Base-by-base conservation (phyloP, 2,113 vertebrate genomes). In the Calypte anna region DNA sequence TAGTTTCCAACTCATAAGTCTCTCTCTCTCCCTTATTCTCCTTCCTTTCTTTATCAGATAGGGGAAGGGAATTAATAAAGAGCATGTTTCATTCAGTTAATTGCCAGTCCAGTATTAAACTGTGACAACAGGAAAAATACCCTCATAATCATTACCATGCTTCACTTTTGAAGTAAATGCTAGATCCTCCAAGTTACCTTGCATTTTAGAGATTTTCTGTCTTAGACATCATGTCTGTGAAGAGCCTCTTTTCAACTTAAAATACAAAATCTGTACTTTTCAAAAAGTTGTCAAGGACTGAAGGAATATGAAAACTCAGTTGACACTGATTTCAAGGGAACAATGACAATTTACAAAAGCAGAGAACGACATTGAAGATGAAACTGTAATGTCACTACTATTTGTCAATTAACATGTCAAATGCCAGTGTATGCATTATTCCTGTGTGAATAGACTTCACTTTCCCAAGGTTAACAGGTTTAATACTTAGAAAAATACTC, bases 321-420 rank as follows among this genome's bases (percentile, higher is more conserved):
- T 90, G 67, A 86, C 63, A 54, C 31, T 66, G 82, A 93, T 88
- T 93, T 95, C 46, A 77, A 74, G 68, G 33, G 27, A 95, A 85
- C 31, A 44, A 59, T 74, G 86, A 59, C 72, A 82, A 82, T 66
- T 76, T 73, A 28, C 50, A 70, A 33, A 30, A 90, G 57, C 22
- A 63, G 40, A 80, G 59, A 88, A 82, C 80, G 63, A 74, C 90
- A 86, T 31, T 88, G 70, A 90, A 77, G 33, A 86, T 66, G 79
- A 86, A 77, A 86, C 55, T 44, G 43, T 82, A 91, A 85, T 70
- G 53, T 83, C n/a, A 80, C 59, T 54, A 25, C 44, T 90, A 62
- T 86, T 86, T 91, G 87, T 90, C 90, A 88, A 91, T 93, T 96
- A 95, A 70, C 1, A 7, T 51, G 68, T 82, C 88, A 95, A 80